Evolutionary conservation across 2,888 invertebrate genomes (phyloP), one percentile per base, ranked within the genome.

Genomic region (Xylocampa areola): DNA sequence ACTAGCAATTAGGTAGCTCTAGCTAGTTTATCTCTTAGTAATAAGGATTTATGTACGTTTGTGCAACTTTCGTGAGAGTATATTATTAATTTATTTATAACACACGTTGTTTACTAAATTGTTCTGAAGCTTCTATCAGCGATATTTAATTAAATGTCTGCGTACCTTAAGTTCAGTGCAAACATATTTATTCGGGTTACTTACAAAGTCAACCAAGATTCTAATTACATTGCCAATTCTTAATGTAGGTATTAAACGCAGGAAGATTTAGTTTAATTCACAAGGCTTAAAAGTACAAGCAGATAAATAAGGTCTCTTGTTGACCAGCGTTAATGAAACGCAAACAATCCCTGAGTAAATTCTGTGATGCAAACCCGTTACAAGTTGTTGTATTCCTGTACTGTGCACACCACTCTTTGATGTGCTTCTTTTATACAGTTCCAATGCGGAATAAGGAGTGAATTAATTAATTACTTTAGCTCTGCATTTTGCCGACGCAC

Each of bases 301-400:
- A 73, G 79, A 84, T 84, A 88, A 89, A 88, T 87, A 86, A 87
- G 82, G 85, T 85, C 81, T 83, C 81, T 80, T 88, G 88, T 89
- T 89, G 89, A 85, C 87, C 82, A 73, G 73, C 82, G 82, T 81
- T 90, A 90, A 91, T 89, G 89, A 89, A 90, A 89, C 86, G 86
- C 89, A 88, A 90, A 89, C 86, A 87, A 84, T 83, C 75, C 81
- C 47, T 68, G 73, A 80, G 84, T 80, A 85, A 86, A 84, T 83
- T 82, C 81, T 76, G 73, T 76, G 77, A 81, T 85, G 84, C 82
- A 83, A 82, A 80, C 76, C 73, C 74, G 75, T 72, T 79, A 72
- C 73, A 77, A 83, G 77, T 79, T 76, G 66, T 58, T 66, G 58
- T 57, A 59, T 44, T 60, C 49, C 29, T 57, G 57, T 53, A 36